Percentiles rank a stretch among this genome's conserved stretches.
Conservation (phyloP, 2,888 invertebrate genomes). For the Chrysina gloriosa region DNA sequence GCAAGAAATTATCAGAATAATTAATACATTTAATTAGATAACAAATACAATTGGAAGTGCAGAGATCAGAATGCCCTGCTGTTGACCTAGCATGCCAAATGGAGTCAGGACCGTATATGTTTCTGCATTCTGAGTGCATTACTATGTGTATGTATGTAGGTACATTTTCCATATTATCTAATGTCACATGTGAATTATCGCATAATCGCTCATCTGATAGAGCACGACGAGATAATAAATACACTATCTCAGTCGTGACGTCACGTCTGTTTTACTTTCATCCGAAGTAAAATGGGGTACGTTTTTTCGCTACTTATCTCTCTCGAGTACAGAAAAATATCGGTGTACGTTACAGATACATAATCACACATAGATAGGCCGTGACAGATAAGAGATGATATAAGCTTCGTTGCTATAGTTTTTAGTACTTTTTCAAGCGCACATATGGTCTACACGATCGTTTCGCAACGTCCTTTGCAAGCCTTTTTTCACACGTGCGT, state of each 20-base stretch:
- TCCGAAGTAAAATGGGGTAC: background rate
- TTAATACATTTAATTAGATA: too few relatives aligned
- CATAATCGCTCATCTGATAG: slow-evolving; percentile 45
- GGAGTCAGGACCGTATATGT: too few relatives aligned
- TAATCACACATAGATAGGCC: slow-evolving; percentile 1
- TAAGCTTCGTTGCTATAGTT: slow-evolving; percentile 7
- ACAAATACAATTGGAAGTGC: too few relatives aligned
- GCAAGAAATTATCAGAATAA: too few relatives aligned
- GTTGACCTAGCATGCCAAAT: too few relatives aligned
- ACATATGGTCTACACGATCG: background rate
- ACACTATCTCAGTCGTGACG: slow-evolving; percentile 46
- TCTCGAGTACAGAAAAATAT: slow-evolving; percentile 22
- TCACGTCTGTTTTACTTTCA: slow-evolving; percentile 39
- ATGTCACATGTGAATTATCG: slow-evolving; percentile 45
- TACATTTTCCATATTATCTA: slow-evolving; percentile 30
- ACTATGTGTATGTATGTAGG: background rate
- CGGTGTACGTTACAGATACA: slow-evolving; percentile 32
- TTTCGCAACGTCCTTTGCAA: slow-evolving; percentile 13
- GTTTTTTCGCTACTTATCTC: slow-evolving; percentile 5
- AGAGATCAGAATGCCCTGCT: too few relatives aligned
- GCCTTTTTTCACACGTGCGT: slow-evolving; percentile 27
- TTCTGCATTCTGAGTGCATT: too few relatives aligned
- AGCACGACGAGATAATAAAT: slow-evolving; percentile 45
- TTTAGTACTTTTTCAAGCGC: slow-evolving; percentile 24
- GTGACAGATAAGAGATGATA: slow-evolving; percentile 33